Evolutionary conservation across 2,888 invertebrate genomes (phyloP), one percentile per base, ranked within the genome.

Genomic region (Imbricaverruca yamaguchii): DNA sequence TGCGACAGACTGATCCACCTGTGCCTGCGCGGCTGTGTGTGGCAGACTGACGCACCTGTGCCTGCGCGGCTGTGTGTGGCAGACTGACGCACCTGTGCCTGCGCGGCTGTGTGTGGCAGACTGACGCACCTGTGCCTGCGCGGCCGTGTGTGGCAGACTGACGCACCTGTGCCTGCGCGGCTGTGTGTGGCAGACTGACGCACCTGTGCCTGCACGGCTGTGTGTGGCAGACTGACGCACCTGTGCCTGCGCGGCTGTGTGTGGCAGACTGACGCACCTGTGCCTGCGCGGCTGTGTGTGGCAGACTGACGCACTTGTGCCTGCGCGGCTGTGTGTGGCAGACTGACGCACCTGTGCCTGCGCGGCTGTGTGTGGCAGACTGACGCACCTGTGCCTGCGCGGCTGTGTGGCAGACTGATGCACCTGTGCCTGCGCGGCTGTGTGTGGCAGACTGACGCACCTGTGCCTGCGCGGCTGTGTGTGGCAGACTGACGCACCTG

Each of bases 221-320:
- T 13, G 74, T n/a, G n/a, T n/a, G n/a, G n/a, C n/a, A n/a, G n/a
- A n/a, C 74, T 74, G 74, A 74, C 74, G 39, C 74, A 53, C 53
- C 53, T 74, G 21, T 39, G 18, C 18, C 18, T 74, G 74, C 53
- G 53, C 53, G 74, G 25, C 53, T 74, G 74, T 13, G 74, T n/a
- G n/a, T n/a, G n/a, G n/a, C n/a, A n/a, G n/a, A n/a, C 74, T 74
- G 74, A 74, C 74, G 39, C 74, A 53, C 53, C 53, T 74, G 21
- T 39, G 18, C 18, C 18, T 74, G 74, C 53, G 53, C 53, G 74
- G 25, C 53, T 74, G 74, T 13, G 74, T 4, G 25, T 10, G 10
- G n/a, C 11, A n/a, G n/a, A n/a, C 74, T 74, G 74, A 74, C 74
- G 39, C 74, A 53, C 53, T 21, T 74, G 21, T 39, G 18, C 18